A percentile compares a stretch with the other conserved stretches of the same genome.
Conservation (phyloP, 2,113 vertebrate species). For the Channa argus region DNA sequence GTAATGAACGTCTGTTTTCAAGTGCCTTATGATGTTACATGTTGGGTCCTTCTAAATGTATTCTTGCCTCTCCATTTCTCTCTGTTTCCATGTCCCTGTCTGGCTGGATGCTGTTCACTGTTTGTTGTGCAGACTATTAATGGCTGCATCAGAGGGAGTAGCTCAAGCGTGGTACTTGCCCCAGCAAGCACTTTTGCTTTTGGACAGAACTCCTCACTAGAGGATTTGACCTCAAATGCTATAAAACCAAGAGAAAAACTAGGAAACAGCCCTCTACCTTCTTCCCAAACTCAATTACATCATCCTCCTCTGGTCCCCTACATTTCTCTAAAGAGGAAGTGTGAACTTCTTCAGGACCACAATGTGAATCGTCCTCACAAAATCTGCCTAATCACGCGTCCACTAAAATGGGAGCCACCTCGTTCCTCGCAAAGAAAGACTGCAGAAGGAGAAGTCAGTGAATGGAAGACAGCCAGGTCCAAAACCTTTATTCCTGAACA, state of each 20-base stretch:
- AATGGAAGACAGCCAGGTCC: background rate
- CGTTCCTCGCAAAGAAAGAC: slow-evolving; percentile 26
- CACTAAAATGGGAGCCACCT: slow-evolving; percentile 60
- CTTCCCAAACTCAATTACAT: background rate
- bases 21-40: slow-evolving; percentile 13
- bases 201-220: slow-evolving; percentile 10
- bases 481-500: background rate
- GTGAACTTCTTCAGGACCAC: slow-evolving; percentile 16
- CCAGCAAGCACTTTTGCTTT: background rate
- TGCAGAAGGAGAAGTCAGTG: background rate
- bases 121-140: slow-evolving; percentile 45
- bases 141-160: slow-evolving; percentile 38
- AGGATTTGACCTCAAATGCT: slow-evolving; percentile 1
- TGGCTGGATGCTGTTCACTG: slow-evolving; percentile 9
- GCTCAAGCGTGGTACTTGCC: background rate
- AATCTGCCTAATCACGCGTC: slow-evolving; percentile 3
- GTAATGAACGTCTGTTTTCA: slow-evolving; percentile 9
- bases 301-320: background rate
- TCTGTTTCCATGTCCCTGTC: slow-evolving; percentile 26
- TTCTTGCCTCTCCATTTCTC: slow-evolving; percentile 5
- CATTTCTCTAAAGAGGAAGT: slow-evolving; percentile 60
- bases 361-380: slow-evolving; percentile 26
- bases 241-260: background rate
- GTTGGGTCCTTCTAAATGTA: slow-evolving; percentile 14
- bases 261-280: background rate